Evolutionary conservation across 1,140 invertebrate genomes (phyloP), one percentile per base, ranked within the genome.

Genomic region (Aphaenogaster floridana): DNA sequence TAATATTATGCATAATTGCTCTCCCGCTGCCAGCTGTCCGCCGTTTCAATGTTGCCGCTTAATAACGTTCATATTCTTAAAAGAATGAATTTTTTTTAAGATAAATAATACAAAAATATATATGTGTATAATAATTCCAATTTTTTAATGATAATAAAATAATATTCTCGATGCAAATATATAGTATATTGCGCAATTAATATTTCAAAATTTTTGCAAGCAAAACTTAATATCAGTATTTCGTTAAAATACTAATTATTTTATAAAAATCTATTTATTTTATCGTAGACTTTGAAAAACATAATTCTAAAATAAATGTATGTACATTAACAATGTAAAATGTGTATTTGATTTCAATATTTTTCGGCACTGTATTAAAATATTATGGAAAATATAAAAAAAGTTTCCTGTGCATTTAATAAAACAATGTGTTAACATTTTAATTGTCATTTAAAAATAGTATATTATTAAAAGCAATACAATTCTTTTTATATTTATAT

Each of bases 1-100:
- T 93, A 91, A 94, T 92, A 94, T 94, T 94, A 94, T 93, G 94
- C 93, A 90, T 93, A 94, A 94, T 94, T 76, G 93, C 89, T 89
- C 77, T 84, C 52, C 66, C 86, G 42, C 52, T 88, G 86, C 83
- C 94, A 93, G 92, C 92, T 91, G 94, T 79, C 84, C 79, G 91
- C 85, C 87, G 76, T 92, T 92, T 87, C 89, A 39, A 28, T 34
- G 11, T 11, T 21, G 13, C 9, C 28, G 4, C 17, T 28, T 86
- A 57, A n/a, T 36, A 39, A n/a, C 17, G 39, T 45, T 59, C 54
- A 17, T 69, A 59, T 50, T 8, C 36, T 6, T 2, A 1, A 6
- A 6, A 34, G 7, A 69, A 69, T 5, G 11, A 48, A 48, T 71
- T 42, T 71, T 17, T 34, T 7, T 21, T 13, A n/a, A n/a, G 42